Evolutionary conservation across 2,113 vertebrate species (phyloP), one percentile per base, ranked within the genome.

Genomic region (Gopherus evgoodei): DNA sequence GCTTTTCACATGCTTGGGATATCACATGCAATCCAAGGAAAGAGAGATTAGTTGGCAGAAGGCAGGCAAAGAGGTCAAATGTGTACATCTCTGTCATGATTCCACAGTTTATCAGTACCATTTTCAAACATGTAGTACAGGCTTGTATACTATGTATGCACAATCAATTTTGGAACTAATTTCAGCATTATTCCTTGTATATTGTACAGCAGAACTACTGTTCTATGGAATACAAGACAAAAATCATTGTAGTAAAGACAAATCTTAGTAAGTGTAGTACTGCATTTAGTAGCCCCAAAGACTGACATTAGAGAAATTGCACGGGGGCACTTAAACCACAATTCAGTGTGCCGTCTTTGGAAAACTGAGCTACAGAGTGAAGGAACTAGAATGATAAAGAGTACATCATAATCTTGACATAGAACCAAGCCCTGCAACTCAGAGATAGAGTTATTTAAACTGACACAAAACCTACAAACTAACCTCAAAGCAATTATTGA

Each of bases 401-500:
- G 69, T 35, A 54, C n/a, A 88, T 83, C 11, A 56, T 1, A 57
- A 81, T 47, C 57, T 14, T 84, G 87, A 90, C 49, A 42, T 5
- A 4, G 8, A 87, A 53, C 75, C 0, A 1, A 54, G 42, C 50
- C 59, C 84, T 78, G n/a, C 88, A 91, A 62, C 81, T 42, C 79
- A 56, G 53, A 0, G 0, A 69, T 94, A 72, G 81, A 94, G 47
- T 5, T 86, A 83, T 25, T 87, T 84, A 59, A 44, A 65, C 13
- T 79, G 84, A 11, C 89, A 84, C 49, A 85, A 88, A 94, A 90
- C 12, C 80, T 92, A 86, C 53, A 44, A 91, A 84, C 53, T 1
- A 89, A 59, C 86, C 84, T 29, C 50, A 35, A 83, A 88, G 35
- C 83, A 42, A 90, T 89, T 82, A 44, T 59, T 35, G 89, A 14